Percentiles rank a stretch among this genome's conserved stretches.
These are phyloP conservation scores for Hypotaenidia okinawae DNA, from an alignment of 2,797 vertebrate genomes.

Conservation along the genomic window DNA sequence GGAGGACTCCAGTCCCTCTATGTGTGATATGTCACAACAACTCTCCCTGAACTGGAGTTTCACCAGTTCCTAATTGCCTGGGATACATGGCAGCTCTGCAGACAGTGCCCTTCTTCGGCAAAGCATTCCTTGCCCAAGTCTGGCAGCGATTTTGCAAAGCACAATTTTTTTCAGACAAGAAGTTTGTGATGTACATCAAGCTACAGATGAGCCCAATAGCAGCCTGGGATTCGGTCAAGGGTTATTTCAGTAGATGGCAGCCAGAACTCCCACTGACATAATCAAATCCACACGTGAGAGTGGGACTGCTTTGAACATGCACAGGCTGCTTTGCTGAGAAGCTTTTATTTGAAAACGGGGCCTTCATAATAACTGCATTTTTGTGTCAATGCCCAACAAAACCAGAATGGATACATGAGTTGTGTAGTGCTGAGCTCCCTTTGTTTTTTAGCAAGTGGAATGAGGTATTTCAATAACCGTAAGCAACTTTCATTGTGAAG, in stretches of 20 bases:
- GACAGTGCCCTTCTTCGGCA: background rate
- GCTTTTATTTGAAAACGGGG: slow-evolving; percentile 6
- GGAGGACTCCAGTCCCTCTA: background rate
- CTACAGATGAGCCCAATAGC: background rate
- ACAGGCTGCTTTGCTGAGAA: slow-evolving; percentile 10
- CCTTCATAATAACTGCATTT: slow-evolving; percentile 9
- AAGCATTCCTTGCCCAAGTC: background rate
- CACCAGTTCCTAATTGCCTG: background rate
- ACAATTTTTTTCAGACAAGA: slow-evolving; percentile 31
- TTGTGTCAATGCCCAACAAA: slow-evolving; percentile 24
- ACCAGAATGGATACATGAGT: background rate
- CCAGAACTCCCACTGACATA: slow-evolving; percentile 41
- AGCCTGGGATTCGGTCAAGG: slow-evolving; percentile 32
- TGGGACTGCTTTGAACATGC: slow-evolving; percentile 19
- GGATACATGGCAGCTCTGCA: background rate
- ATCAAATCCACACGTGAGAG: background rate
- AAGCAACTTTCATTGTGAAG: background rate
- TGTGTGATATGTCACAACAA: background rate
- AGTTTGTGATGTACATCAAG: slow-evolving; percentile 20
- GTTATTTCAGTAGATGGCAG: slow-evolving; percentile 50
- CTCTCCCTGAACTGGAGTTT: background rate
- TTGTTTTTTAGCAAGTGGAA: slow-evolving; percentile 41
- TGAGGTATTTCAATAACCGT: background rate
- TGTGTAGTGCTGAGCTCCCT: background rate
- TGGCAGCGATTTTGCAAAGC: slow-evolving; percentile 50